phyloP scores from a whole-genome alignment of 92 coral and sea anemone genomes.

The Umimayanthus kanabou region DNA sequence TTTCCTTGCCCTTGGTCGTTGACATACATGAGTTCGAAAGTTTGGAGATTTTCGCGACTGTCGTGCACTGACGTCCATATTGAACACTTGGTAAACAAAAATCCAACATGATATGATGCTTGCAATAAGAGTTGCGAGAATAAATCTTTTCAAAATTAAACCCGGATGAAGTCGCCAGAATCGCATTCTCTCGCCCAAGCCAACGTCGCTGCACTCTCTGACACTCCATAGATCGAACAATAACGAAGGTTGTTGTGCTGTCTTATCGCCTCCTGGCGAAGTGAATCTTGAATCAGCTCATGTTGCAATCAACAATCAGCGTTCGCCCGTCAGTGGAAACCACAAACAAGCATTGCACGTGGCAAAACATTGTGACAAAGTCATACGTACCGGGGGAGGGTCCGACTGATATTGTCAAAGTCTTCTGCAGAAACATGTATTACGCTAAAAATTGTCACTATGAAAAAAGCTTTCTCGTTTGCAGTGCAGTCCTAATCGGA shows the following conservation, averaged over 20 bases:
- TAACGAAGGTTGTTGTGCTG: neutral
- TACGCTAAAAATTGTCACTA: too few species aligned
- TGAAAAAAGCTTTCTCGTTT: too few species aligned
- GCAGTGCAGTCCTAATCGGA: too few species aligned
- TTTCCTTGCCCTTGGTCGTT: conserved; percentile 18
- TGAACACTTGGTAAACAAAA: conserved; percentile 61
- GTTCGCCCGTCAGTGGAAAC: neutral
- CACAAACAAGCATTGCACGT: conserved; percentile 10
- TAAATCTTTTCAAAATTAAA: conserved; percentile 59
- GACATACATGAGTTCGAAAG: conserved; percentile 23
- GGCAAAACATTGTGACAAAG: conserved; percentile 33
- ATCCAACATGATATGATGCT: conserved; percentile 74
- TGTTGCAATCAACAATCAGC: conserved; percentile 36
- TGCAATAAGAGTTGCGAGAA: conserved; percentile 60
- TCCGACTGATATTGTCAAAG: neutral
- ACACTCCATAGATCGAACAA: conserved; percentile 27
- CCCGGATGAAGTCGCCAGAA: conserved; percentile 85
- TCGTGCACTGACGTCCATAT: conserved; percentile 61
- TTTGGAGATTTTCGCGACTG: conserved; percentile 67
- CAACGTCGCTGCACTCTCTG: conserved; percentile 15
- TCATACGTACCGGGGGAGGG: conserved; percentile 22
- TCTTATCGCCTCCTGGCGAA: conserved; percentile 11
- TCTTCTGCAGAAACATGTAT: too few species aligned
- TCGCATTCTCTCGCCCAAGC: conserved; percentile 66
- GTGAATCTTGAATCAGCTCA: conserved; percentile 16